Evolutionary conservation across 2,797 vertebrate species (phyloP), one percentile per base, ranked within the genome.

Genomic region (Aplochiton taeniatus): DNA sequence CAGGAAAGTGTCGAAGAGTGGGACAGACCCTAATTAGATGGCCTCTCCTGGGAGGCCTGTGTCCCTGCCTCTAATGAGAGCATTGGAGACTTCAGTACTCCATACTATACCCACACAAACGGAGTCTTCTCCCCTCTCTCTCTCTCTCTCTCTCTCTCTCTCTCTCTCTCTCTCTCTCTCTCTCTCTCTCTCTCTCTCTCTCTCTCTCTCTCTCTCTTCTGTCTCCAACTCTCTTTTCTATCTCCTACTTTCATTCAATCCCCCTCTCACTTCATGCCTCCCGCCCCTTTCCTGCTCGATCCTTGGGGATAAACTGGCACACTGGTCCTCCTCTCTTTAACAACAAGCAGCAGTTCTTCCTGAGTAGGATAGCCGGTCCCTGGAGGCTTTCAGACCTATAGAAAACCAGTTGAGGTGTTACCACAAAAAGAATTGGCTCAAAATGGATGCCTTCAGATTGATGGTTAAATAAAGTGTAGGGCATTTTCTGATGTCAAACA

Each of bases 31-130:
- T 89, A 87, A 90, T 91, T 90, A 88, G 82, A 52, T 79, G 66
- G 69, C 77, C 45, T 85, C 67, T 75, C 42, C 82, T 59, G 66
- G 81, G 76, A 84, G 74, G 75, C 87, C 41, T 73, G 68, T 68
- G 78, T 84, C 81, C 80, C 81, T 76, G 66, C 74, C 75, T 90
- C 77, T 92, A 93, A 93, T 92, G 89, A 93, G 90, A 49, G 83
- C 86, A 84, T 78, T 74, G 74, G 81, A 90, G 87, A 88, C 65
- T 77, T 82, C 79, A 82, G 78, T 80, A 78, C 44, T 17, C 19
- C 6, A 31, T 6, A 31, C 31, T 6, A 31, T 31, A 31, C 31
- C 31, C 31, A 6, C 31, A 31, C 31, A 31, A 31, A 31, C 31
- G 31, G 31, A 31, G 31, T 31, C 20, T 44, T 6, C 16, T 9